These are phyloP conservation scores for Diabrotica virgifera DNA, from an alignment of 1,140 invertebrate species.

Conservation along the genomic window DNA sequence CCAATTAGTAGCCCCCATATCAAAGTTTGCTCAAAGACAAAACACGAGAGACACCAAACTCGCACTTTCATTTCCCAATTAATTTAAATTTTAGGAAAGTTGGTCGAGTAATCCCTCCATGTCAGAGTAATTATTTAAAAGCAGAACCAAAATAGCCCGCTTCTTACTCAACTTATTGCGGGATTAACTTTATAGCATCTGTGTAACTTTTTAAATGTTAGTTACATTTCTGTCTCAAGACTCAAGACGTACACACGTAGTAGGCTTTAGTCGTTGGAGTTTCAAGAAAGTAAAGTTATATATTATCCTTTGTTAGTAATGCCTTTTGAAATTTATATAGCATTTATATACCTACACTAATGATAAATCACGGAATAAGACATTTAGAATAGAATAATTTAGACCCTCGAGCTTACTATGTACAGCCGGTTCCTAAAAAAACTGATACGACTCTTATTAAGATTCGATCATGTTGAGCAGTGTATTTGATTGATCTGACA, in stretches of 20 bases:
- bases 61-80: conserved; percentile 29
- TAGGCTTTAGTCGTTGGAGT: too few species aligned
- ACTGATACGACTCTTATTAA: too few species aligned
- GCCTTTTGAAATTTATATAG: too few species aligned
- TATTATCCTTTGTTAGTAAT: too few species aligned
- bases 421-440: too few species aligned
- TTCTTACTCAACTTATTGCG: conserved; percentile 26
- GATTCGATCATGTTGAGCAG: too few species aligned
- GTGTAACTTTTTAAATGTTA: conserved; percentile 26
- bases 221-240: background rate
- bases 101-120: conserved; percentile 26
- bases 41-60: background rate
- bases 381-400: too few species aligned
- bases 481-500: too few species aligned
- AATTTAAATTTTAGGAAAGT: conserved; percentile 30
- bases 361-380: too few species aligned
- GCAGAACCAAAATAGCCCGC: conserved; percentile 33
- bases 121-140: conserved; percentile 36
- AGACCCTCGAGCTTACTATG: too few species aligned
- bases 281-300: too few species aligned
- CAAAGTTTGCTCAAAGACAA: background rate
- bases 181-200: conserved; percentile 34
- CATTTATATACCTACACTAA: too few species aligned
- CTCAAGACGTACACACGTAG: background rate
- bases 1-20: conserved; percentile 1